A percentile compares a stretch with the other conserved stretches of the same genome.
Evolutionary conservation across 2,888 invertebrate species (phyloP).

Genomic region (Halictus ligatus): DNA sequence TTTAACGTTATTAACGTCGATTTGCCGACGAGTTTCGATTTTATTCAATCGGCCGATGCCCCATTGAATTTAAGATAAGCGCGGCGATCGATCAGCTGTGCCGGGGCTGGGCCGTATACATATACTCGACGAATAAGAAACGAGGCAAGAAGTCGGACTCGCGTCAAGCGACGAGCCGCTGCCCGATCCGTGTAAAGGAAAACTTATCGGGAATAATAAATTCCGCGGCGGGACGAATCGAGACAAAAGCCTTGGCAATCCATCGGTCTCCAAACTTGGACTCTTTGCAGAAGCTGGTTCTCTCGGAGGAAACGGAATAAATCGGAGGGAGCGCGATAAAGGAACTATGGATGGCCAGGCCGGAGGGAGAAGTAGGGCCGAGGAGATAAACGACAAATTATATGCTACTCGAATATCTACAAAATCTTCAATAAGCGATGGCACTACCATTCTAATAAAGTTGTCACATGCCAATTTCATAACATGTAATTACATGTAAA

Average conservation of each 20-base stretch:
- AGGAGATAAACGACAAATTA: slow-evolving; percentile 60
- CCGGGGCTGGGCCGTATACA: not conserved
- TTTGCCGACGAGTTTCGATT: slow-evolving; percentile 57
- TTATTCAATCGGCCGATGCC: slow-evolving; percentile 59
- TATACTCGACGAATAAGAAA: slow-evolving; percentile 27
- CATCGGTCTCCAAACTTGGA: slow-evolving; percentile 71
- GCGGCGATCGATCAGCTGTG: slow-evolving; percentile 52
- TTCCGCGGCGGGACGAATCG: slow-evolving; percentile 65
- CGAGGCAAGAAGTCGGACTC: slow-evolving; percentile 52
- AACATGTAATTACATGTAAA: not conserved
- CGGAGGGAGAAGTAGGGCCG: not conserved
- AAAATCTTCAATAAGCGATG: not conserved
- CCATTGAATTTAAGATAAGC: slow-evolving; percentile 71
- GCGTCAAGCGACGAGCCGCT: slow-evolving; percentile 38
- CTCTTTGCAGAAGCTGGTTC: slow-evolving; percentile 38
- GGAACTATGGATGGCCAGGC: slow-evolving; percentile 6
- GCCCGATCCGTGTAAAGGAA: slow-evolving; percentile 57
- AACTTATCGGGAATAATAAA: slow-evolving; percentile 79
- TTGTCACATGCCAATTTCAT: not conserved
- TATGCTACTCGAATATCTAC: slow-evolving; percentile 75
- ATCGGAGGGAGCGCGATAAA: slow-evolving; percentile 37
- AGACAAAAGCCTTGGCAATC: slow-evolving; percentile 72
- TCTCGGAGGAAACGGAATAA: slow-evolving; percentile 29
- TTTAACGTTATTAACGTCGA: slow-evolving; percentile 64
- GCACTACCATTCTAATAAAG: not conserved